phyloP scores from a whole-genome alignment of 2,888 invertebrate species.

The Acronicta psi region DNA sequence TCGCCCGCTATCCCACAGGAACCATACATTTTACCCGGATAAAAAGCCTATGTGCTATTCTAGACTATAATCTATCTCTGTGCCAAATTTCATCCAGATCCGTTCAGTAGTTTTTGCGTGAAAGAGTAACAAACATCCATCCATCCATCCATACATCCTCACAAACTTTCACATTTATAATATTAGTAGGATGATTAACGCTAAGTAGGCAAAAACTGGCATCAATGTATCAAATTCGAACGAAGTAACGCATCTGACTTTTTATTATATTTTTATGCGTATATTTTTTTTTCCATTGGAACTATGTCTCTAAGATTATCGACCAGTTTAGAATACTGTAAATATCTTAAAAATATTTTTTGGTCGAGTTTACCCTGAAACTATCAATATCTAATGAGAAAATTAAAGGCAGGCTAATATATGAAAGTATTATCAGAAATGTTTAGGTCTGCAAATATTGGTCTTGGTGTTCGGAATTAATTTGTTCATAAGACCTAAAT shows the following conservation, averaged over 20 bases:
- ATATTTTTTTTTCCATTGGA: conserved; percentile 61
- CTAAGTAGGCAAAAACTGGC: conserved; percentile 21
- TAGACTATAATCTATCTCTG: too few relatives aligned
- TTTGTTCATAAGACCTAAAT: conserved; percentile 2
- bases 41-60: too few relatives aligned
- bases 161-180: too few relatives aligned
- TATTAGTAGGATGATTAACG: too few relatives aligned
- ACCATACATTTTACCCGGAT: too few relatives aligned
- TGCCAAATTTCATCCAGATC: too few relatives aligned
- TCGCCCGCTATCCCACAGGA: too few relatives aligned
- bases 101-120: too few relatives aligned
- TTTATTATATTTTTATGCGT: conserved; percentile 48
- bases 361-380: not conserved
- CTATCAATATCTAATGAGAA: conserved; percentile 5
- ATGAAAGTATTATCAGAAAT: conserved; percentile 17
- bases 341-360: conserved; percentile 45
- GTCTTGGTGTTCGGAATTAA: conserved; percentile 11
- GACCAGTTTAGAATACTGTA: conserved; percentile 41
- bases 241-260: conserved; percentile 39
- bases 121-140: too few relatives aligned
- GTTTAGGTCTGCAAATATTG: conserved; percentile 10
- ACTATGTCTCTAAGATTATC: conserved; percentile 23
- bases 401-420: conserved; percentile 10
- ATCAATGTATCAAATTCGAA: not conserved
- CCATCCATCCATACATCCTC: too few relatives aligned